Evolutionary conservation across 1,140 invertebrate genomes (phyloP), one percentile per base, ranked within the genome.

Genomic region (Scaptomyza graminum): DNA sequence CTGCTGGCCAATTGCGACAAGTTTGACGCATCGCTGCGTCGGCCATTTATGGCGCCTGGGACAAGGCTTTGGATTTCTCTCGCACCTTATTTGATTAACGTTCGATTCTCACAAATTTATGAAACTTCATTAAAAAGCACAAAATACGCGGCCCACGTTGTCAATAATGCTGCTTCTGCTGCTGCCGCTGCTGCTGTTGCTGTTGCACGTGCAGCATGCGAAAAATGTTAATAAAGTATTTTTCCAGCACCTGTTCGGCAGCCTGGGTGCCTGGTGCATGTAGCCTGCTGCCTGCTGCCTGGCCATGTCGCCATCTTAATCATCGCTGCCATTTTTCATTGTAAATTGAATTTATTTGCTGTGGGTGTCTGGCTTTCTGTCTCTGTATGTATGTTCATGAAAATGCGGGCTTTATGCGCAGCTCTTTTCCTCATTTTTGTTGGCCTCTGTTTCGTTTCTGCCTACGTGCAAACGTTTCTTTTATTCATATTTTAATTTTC

Each of bases 61-160:
- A 71, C 68, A 65, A 52, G 50, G 50, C 51, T 75, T 68, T 74
- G 60, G 70, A 61, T 79, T 64, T 63, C 68, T 60, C 51, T 56
- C 82, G 74, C 74, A 81, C 82, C 82, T 87, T 85, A 87, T 85
- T 85, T 88, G 82, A 85, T 85, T 85, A 88, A 85, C 82, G 74
- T 85, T 87, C 82, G 82, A 87, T 85, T 87, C 80, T 82, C 61
- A 78, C 82, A 85, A 34, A 88, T 85, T 85, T 85, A 88, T 85
- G 82, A 85, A 85, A 85, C 82, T 85, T 87, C 67, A 85, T 85
- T 85, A 85, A 85, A 85, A 74, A 66, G 57, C 69, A 70, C 65
- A 54, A 82, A 78, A 81, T 60, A 68, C 78, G 83, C 56, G 25
- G 15, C 52, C 52, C 49, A 59, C 61, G 43, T 57, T 66, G 60